Base-by-base conservation (phyloP, 2,888 invertebrate genomes). In the Pyrochroa serraticornis region DNA sequence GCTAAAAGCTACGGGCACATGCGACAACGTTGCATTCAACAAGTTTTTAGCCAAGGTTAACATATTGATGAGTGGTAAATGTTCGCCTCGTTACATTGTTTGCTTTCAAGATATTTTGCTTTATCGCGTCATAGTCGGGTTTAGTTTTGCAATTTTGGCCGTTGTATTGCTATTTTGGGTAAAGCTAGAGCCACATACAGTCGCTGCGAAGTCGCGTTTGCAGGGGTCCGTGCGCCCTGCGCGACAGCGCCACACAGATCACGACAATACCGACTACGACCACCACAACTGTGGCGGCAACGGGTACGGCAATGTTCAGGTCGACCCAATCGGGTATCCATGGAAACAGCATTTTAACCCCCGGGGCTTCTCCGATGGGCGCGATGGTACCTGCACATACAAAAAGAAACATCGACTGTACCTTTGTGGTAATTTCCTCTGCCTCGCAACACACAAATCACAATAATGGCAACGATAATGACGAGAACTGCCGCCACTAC, bases 401-500 rank as follows among this genome's bases (percentile, higher is more conserved):
- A 61, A 43, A 55, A 53, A 56, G 50, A 71, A 69, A 67, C 66
- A 72, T 53, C 56, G 67, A 22, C 22, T 65, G 64, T 88, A 90
- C 93, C 92, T 91, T 92, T 93, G 79, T 91, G 89, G 74, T 87
- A 88, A 78, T 89, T 86, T 82, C 91, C 87, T 80, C 92, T 89
- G 77, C 93, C 91, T 75, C 90, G 88, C 72, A 94, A 89, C 74
- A 93, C 92, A 87, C 93, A 94, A 78, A 95, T 93, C 79, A 96
- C 93, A 79, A 93, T 89, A 78, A 95, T 88, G 75, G 95, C 95
- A 81, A 95, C 91, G 80, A 95, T 90, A 81, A 95, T 92, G 82
- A 96, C 94, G 76, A 95, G 86, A 72, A 93, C 85, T 72, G 94
- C 93, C 69, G 94, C 93, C 79, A 93, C 91, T 73, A 95, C 92